A percentile compares a stretch with the other conserved stretches of the same genome.
phyloP scores from a whole-genome alignment of 2,797 vertebrate species.

The Monodelphis domestica region DNA sequence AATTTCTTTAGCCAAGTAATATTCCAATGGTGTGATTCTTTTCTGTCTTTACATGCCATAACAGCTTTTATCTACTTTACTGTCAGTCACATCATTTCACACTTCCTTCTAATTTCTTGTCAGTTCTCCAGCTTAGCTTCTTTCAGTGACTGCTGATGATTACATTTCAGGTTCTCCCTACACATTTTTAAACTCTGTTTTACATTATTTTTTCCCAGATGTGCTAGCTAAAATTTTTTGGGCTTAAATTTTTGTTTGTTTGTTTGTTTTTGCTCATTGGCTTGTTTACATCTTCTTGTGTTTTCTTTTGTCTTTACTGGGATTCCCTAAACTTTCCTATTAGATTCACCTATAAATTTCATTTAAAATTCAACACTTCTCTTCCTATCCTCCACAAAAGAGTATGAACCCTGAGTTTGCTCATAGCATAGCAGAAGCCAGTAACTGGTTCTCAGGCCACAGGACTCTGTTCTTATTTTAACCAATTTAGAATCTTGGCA shows the following conservation, averaged over 20 bases:
- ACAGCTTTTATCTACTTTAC: conserved; percentile 32
- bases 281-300: conserved; percentile 19
- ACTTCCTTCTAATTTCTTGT: conserved; percentile 45
- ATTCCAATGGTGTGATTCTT: background rate
- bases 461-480: conserved; percentile 44
- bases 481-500: background rate
- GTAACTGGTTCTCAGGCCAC: conserved; percentile 31
- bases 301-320: conserved; percentile 42
- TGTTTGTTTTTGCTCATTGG: conserved; percentile 42
- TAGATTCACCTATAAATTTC: conserved; percentile 37
- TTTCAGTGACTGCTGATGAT: conserved; percentile 35
- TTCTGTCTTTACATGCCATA: background rate
- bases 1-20: background rate
- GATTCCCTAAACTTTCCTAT: conserved; percentile 7
- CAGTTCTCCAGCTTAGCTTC: conserved; percentile 39
- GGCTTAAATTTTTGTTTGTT: conserved; percentile 45
- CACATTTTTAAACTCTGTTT: conserved; percentile 7
- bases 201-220: background rate
- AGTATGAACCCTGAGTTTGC: conserved; percentile 10
- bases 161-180: conserved; percentile 26
- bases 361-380: conserved; percentile 39
- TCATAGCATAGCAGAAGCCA: conserved; percentile 22
- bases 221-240: conserved; percentile 17
- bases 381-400: conserved; percentile 16
- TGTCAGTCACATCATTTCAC: conserved; percentile 30